Evolutionary conservation across 2,888 invertebrate genomes (phyloP), one percentile per base, ranked within the genome.

Genomic region (Thymelicus acteon): DNA sequence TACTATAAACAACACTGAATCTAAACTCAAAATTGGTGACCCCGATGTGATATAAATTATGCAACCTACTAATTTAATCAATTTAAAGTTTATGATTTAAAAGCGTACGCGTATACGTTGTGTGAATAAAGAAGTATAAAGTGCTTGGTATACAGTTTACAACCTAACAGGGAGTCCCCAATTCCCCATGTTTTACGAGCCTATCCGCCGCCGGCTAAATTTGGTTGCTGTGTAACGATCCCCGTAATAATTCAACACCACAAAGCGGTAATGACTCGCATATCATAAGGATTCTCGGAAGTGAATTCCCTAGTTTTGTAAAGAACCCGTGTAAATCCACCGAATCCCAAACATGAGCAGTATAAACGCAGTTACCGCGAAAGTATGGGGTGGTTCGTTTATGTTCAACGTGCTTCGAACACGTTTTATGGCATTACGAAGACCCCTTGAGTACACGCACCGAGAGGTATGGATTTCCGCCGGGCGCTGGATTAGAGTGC

Each of bases 391-490:
- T 63, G 69, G 60, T 58, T 63, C 62, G 57, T 69, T 63, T 70
- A 60, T 64, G 70, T 70, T 60, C 39, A 44, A 24, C 70, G 64
- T 64, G 63, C 64, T 58, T 64, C 60, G 40, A 64, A 70, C 70
- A 60, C 70, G 64, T 49, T 74, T 73, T 73, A 73, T 65, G 58
- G 72, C 72, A 72, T 73, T 72, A 74, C 67, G 67, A 64, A 72
- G 71, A 64, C 66, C 73, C 65, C 68, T 71, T 54, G 67, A 74
- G 72, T 72, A 69, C 70, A 60, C 72, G 61, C 70, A 67, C 73
- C 67, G 70, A 74, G 73, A 72, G 74, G 72, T 73, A 74, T 74
- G 67, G 73, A 73, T 73, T 73, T 72, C 69, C 73, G 68, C 67
- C 73, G 71, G 74, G 39, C 63, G 58, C 63, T 63, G 63, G 64